Base-by-base conservation (phyloP, 2,888 invertebrate species). In the Dolomedes plantarius region DNA sequence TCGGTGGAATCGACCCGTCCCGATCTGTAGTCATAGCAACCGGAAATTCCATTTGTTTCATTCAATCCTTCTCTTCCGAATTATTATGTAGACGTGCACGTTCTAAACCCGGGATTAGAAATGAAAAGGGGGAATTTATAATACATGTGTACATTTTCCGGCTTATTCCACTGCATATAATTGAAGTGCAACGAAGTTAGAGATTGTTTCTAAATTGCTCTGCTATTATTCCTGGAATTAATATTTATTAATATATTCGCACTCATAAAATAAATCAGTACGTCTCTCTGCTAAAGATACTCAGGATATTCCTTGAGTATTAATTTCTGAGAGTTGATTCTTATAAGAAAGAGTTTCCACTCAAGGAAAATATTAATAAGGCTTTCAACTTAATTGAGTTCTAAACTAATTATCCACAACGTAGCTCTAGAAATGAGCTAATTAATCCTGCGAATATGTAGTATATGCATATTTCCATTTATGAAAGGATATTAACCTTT, bases 21-120 rank as follows among this genome's bases (percentile, higher is more conserved):
- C 62, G 62, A 75, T 41, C n/a, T 11, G 82, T 82, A 62, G 27
- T 62, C 82, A 82, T 75, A 69, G 68, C 41, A 64, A 82, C 82
- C 29, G 69, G 46, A 76, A 82, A 75, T 75, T 82, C 71, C 82
- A 82, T 75, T 82, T 82, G 82, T 82, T 82, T 82, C 82, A 75
- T 82, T 82, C 82, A 74, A 81, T 81, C 81, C 72, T 74, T 74
- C 81, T 79, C 78, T 79, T 73, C 73, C 80, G 74, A 81, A 81
- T 81, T 81, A 81, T 80, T 80, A 80, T 80, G 79, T 69, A 69
- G 67, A 69, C 74, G 67, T 68, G 73, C 74, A 13, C 29, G 31
- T 68, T 81, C 74, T 81, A 81, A 81, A 81, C 74, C 74, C 74
- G 13, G 81, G 74, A 81, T 81, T 81, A 81, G 74, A 81, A 56